Base-by-base conservation (phyloP, 2,888 invertebrate species). In the Morpho helenor region DNA sequence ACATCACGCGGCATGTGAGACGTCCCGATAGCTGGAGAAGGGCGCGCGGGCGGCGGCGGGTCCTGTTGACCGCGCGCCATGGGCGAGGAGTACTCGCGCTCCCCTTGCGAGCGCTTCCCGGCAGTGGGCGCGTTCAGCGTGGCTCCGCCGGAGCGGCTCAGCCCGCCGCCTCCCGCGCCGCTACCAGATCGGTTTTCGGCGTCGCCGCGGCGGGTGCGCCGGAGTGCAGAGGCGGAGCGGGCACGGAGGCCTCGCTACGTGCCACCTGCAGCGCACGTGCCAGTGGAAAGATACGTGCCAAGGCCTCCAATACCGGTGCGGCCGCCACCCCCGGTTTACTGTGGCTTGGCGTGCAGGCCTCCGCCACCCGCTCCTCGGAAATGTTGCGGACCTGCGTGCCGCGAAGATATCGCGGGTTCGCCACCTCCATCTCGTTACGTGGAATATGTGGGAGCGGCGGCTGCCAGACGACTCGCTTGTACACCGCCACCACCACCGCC, bases 211-310 rank as follows among this genome's bases (percentile, higher is more conserved):
- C 93, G 82, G 85, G 93, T 79, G 87, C 90, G 94, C 72, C 93
- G 94, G 71, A 91, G 94, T 62, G 93, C 94, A 62, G 93, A 94
- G 57, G 93, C 93, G 65, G 94, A 93, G 65, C 94, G 94, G 75
- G 93, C 93, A 69, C 82, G 88, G 69, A 79, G 88, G 64, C 93
- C 80, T 80, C 89, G 94, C 68, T 94, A 94, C 71, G 92, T 94
- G 66, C 93, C 94, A 22, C 93, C 94, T 7, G 93, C 94, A 62
- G 94, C 94, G 10, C 94, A 94, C 80, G 93, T 94, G 72, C 94
- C 94, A 10, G 93, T 94, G 66, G 94, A 94, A 84, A 92, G 94
- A 69, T 94, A 94, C 78, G 93, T 94, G 67, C 94, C 94, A 57
- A 91, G 93, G 71, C 92, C 91, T 63, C 91, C 91, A 45, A 87